Evolutionary conservation across 2,113 vertebrate genomes (phyloP).

Genomic region (Phylloscopus trochiloides): DNA sequence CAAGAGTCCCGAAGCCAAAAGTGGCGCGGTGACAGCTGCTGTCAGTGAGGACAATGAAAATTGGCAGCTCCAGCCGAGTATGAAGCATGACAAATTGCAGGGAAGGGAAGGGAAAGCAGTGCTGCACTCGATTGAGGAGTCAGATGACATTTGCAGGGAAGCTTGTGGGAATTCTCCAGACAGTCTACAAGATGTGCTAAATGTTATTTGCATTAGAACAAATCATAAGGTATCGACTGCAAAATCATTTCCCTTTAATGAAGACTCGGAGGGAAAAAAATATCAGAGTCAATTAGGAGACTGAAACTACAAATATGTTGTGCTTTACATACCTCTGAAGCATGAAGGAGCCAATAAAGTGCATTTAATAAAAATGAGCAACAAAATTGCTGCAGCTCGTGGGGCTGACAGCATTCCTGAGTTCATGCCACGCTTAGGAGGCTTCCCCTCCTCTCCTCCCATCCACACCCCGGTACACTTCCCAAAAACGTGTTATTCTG

Average conservation of each 20-base stretch:
- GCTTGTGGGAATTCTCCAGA: conserved; percentile 58
- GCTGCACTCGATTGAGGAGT: background rate
- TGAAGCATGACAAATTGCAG: conserved; percentile 67
- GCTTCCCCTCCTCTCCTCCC: background rate
- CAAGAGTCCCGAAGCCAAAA: conserved; percentile 38
- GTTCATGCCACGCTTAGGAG: background rate
- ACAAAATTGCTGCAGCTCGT: background rate
- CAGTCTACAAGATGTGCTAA: conserved; percentile 45
- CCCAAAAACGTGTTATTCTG: background rate
- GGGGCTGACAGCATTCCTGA: background rate
- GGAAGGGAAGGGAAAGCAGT: conserved; percentile 34
- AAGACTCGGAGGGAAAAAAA: background rate
- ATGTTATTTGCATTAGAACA: conserved; percentile 45
- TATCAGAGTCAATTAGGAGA: conserved; percentile 2
- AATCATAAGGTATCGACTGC: conserved; percentile 27
- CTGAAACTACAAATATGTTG: background rate
- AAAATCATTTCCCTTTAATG: conserved; percentile 57
- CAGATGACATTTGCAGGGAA: conserved; percentile 58
- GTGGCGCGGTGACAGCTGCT: conserved; percentile 25
- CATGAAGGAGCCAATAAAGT: background rate
- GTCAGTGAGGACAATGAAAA: conserved; percentile 56
- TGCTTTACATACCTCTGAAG: background rate
- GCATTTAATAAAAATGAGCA: background rate
- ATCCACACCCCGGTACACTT: too few relatives aligned
- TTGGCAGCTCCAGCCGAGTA: conserved; percentile 53